These are phyloP conservation scores for Drosophila kambysellisi DNA, from an alignment of 2,888 invertebrate species.

Conservation along the genomic window DNA sequence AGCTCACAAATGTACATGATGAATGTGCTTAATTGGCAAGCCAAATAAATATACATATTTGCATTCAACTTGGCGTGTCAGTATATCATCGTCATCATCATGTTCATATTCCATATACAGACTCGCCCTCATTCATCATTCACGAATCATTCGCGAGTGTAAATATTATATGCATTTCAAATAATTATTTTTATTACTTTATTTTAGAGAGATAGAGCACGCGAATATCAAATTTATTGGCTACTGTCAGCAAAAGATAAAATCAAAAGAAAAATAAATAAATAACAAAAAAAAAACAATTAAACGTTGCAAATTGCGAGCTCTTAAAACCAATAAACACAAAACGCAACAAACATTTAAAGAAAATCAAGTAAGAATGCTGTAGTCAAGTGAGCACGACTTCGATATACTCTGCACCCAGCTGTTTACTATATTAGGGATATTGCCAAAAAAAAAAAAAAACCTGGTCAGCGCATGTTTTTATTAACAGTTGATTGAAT, in stretches of 20 bases:
- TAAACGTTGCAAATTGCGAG: not conserved
- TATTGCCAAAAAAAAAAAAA: not conserved
- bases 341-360: not conserved
- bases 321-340: slow-evolving; percentile 1
- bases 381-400: not conserved
- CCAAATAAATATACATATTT: slow-evolving; percentile 8
- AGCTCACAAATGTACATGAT: not conserved
- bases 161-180: slow-evolving; percentile 28
- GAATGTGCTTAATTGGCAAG: slow-evolving; percentile 21
- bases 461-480: not conserved
- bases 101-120: slow-evolving; percentile 5
- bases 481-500: not conserved
- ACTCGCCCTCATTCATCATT: slow-evolving; percentile 18
- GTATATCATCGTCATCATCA: slow-evolving; percentile 11
- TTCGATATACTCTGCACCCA: not conserved
- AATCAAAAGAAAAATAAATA: not conserved
- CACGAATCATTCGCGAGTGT: slow-evolving; percentile 20
- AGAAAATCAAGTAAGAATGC: not conserved
- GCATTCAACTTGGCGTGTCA: slow-evolving; percentile 24
- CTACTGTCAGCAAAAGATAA: slow-evolving; percentile 65
- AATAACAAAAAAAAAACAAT: not conserved
- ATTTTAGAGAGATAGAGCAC: slow-evolving; percentile 30
- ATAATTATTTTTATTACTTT: slow-evolving; percentile 23
- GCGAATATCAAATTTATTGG: slow-evolving; percentile 70
- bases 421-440: not conserved